Percentiles rank a stretch among this genome's conserved stretches.
phyloP scores from a whole-genome alignment of 1,140 invertebrate species.

The Drosophila fuyamai region DNA sequence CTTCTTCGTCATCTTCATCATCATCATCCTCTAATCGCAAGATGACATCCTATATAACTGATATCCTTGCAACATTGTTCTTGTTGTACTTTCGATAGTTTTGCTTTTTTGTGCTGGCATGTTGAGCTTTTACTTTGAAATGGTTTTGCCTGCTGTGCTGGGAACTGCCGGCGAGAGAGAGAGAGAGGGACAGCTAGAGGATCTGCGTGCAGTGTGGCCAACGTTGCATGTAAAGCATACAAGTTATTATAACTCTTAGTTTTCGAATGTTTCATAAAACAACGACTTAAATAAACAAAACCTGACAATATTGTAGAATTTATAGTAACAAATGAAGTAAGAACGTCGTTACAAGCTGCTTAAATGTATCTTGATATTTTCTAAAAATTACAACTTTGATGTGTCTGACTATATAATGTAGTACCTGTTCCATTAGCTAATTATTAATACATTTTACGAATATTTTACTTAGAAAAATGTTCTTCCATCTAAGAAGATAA shows the following conservation, averaged over 20 bases:
- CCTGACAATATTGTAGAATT: too few relatives aligned
- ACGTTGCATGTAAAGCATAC: not conserved
- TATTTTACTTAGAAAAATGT: not conserved
- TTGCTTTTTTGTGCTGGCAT: conserved; percentile 68
- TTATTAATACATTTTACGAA: not conserved
- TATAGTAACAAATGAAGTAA: too few relatives aligned
- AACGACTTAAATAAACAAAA: too few relatives aligned
- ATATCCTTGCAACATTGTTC: conserved; percentile 17
- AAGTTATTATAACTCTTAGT: not conserved
- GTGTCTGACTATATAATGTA: not conserved
- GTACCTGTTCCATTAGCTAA: not conserved
- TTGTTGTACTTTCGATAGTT: conserved; percentile 69
- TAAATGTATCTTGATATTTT: not conserved
- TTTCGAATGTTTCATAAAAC: too few relatives aligned
- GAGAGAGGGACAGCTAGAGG: conserved; percentile 23
- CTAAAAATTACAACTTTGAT: too few relatives aligned
- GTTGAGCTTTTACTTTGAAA: conserved; percentile 83
- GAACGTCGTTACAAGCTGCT: not conserved
- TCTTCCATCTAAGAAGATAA: not conserved
- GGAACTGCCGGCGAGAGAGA: conserved; percentile 30
- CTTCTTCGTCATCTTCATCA: conserved; percentile 27
- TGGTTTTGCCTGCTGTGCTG: conserved; percentile 66
- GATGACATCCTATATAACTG: conserved; percentile 1
- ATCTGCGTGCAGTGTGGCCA: conserved; percentile 19
- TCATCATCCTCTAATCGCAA: conserved; percentile 20